phyloP scores from a whole-genome alignment of 2,797 vertebrate genomes.

The Philypnodon macrostomus region DNA sequence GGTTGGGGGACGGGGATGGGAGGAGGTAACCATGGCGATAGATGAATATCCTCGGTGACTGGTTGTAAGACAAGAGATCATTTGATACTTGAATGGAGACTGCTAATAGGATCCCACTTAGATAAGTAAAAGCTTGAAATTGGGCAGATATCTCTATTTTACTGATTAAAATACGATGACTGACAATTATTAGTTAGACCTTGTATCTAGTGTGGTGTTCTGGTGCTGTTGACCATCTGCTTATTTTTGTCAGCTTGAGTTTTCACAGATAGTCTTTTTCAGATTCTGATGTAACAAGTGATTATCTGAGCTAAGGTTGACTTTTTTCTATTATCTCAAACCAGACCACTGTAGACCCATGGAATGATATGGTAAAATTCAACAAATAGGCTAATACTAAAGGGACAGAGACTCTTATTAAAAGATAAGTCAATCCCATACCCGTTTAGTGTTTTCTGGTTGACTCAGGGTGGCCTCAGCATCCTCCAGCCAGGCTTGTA shows the following conservation, averaged over 20 bases:
- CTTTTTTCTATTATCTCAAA: too few species aligned
- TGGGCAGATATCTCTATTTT: slow-evolving; percentile 19
- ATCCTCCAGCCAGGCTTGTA: slow-evolving; percentile 93
- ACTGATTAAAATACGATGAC: slow-evolving; percentile 28
- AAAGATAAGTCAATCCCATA: slow-evolving; percentile 40
- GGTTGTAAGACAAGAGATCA: slow-evolving; percentile 59
- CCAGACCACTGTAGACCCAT: too few species aligned
- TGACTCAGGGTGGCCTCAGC: slow-evolving; percentile 86
- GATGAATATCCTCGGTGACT: slow-evolving; percentile 54
- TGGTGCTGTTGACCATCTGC: too few species aligned
- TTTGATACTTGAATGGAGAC: slow-evolving; percentile 55
- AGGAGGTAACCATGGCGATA: slow-evolving; percentile 67
- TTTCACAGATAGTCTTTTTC: too few species aligned
- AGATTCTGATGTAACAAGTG: too few species aligned
- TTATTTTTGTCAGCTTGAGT: too few species aligned
- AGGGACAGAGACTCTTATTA: not conserved
- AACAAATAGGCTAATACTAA: too few species aligned
- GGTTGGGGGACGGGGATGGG: slow-evolving; percentile 55
- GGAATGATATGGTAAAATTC: too few species aligned
- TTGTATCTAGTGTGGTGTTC: too few species aligned
- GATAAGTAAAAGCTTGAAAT: slow-evolving; percentile 43
- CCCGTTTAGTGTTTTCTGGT: slow-evolving; percentile 86
- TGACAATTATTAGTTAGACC: too few species aligned
- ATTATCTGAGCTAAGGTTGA: too few species aligned
- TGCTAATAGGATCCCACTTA: slow-evolving; percentile 49